Percentiles rank a stretch among this genome's conserved stretches.
phyloP scores from a whole-genome alignment of 2,797 vertebrate species.

The Neoniphon sammara region DNA sequence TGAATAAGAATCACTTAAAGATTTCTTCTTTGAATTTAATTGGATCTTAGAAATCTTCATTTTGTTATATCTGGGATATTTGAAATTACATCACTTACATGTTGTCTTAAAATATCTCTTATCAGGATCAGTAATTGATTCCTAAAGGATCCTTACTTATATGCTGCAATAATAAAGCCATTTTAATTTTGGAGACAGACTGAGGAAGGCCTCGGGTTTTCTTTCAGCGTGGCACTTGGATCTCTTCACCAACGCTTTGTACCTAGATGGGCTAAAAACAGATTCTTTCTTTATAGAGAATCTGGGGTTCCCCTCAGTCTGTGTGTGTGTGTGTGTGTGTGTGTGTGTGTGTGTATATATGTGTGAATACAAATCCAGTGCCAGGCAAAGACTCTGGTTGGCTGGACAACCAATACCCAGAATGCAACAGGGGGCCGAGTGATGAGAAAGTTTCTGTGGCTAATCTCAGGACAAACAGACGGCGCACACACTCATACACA shows the following conservation, averaged over 20 bases:
- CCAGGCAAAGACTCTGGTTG: constrained; percentile 82
- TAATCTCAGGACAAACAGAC: constrained; percentile 84
- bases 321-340: constrained; percentile 49
- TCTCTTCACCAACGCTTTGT: constrained; percentile 68
- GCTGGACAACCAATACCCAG: constrained; percentile 83
- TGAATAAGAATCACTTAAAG: too few species aligned
- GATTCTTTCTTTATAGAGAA: constrained; percentile 72
- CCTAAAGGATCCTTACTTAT: constrained; percentile 36
- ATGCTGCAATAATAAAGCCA: constrained; percentile 64
- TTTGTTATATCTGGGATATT: too few species aligned
- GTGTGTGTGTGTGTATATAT: constrained; percentile 19
- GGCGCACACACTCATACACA: constrained; percentile 21
- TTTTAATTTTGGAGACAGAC: constrained; percentile 70
- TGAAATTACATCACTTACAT: background rate
- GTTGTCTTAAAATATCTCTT: background rate
- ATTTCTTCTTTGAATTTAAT: too few species aligned
- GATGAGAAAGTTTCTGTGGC: constrained; percentile 83
- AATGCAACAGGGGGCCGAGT: constrained; percentile 79
- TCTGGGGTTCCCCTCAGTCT: constrained; percentile 74
- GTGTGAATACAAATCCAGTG: constrained; percentile 78
- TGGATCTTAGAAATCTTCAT: too few species aligned
- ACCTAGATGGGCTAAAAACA: constrained; percentile 79
- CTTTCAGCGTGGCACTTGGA: constrained; percentile 67
- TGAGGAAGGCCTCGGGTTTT: constrained; percentile 61
- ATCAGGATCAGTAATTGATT: background rate